These are phyloP conservation scores for Dendrocincla tyrannina DNA, from an alignment of 2,797 vertebrate species.

Conservation along the genomic window DNA sequence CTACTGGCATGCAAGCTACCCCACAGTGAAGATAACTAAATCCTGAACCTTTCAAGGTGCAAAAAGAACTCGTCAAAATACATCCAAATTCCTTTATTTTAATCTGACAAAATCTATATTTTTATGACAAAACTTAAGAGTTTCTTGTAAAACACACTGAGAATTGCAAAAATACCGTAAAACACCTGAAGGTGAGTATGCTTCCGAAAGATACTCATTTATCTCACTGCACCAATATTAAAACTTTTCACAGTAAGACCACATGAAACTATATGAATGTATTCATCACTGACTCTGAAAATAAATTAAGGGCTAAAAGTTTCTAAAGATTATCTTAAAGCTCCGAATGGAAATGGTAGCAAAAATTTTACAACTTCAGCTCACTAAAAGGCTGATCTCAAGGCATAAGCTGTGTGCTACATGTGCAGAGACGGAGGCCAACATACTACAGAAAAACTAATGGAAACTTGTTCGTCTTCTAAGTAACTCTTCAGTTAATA, in stretches of 20 bases:
- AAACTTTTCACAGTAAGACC: neutral
- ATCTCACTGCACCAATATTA: neutral
- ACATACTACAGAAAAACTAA: neutral
- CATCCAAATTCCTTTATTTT: neutral
- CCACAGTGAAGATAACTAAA: neutral
- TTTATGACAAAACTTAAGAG: neutral
- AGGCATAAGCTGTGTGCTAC: neutral
- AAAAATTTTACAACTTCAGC: neutral
- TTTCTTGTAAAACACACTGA: neutral
- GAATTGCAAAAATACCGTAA: neutral
- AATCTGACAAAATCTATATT: neutral
- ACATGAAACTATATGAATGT: neutral
- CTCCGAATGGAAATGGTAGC: neutral
- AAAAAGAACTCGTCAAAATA: neutral
- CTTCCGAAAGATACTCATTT: neutral
- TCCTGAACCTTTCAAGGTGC: neutral
- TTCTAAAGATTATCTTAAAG: neutral
- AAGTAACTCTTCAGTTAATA: neutral
- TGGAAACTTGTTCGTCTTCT: neutral
- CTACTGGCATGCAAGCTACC: neutral
- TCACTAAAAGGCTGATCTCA: neutral
- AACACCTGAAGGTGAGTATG: neutral
- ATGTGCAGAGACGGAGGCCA: neutral
- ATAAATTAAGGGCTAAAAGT: neutral
- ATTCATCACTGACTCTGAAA: neutral